Percentiles rank a stretch among this genome's conserved stretches.
phyloP scores from a whole-genome alignment of 2,113 vertebrate genomes.

The Oryzias woworae region DNA sequence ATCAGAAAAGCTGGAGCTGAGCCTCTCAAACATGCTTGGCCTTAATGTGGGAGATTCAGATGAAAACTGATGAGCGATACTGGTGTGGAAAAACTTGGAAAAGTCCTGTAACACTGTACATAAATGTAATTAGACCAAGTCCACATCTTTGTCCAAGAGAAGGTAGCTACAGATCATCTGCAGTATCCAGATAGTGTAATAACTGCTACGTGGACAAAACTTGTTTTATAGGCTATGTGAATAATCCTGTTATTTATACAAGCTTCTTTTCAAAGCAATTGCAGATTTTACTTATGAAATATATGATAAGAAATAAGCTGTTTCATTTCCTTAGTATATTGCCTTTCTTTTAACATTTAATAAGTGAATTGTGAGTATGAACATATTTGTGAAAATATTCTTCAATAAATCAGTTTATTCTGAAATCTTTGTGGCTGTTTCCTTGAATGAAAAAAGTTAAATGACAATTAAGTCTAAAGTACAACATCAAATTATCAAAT shows the following conservation, averaged over 20 bases:
- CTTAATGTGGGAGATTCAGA: conserved; percentile 44
- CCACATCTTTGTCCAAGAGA: conserved; percentile 4
- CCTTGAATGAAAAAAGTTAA: too few species aligned
- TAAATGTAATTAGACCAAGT: conserved; percentile 28
- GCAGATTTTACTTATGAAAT: conserved; percentile 13
- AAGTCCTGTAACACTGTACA: conserved; percentile 42
- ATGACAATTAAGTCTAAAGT: too few species aligned
- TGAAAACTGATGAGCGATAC: conserved; percentile 24
- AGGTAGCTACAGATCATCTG: background rate
- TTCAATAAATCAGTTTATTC: conserved; percentile 46
- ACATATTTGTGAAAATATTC: conserved; percentile 26
- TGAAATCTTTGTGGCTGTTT: background rate
- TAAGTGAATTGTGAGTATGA: background rate
- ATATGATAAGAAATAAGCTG: conserved; percentile 19
- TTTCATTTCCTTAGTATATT: conserved; percentile 10
- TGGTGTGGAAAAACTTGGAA: background rate
- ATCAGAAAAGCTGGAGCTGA: conserved; percentile 48
- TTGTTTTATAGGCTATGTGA: conserved; percentile 34
- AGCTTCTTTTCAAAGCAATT: conserved; percentile 23
- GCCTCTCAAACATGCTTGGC: conserved; percentile 77
- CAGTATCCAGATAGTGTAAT: conserved; percentile 4
- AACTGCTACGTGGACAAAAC: conserved; percentile 1
- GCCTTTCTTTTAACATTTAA: conserved; percentile 12
- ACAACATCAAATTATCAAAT: too few species aligned
- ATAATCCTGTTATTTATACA: conserved; percentile 68